A percentile compares a stretch with the other conserved stretches of the same genome.
Evolutionary conservation across 1,140 invertebrate genomes (phyloP).

Genomic region (Listronotus bonariensis): DNA sequence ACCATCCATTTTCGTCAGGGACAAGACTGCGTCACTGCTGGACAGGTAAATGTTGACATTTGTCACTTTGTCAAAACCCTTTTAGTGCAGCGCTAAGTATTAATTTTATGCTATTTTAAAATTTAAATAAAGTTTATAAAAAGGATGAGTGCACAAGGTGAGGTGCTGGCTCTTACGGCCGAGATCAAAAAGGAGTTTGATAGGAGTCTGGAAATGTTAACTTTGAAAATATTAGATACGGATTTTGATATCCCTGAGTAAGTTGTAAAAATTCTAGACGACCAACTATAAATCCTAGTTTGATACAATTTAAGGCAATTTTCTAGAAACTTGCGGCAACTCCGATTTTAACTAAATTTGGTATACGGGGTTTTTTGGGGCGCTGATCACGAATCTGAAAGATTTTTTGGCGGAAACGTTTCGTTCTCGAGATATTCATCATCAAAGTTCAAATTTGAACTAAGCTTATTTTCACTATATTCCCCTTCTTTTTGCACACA

Average conservation of each 20-base stretch:
- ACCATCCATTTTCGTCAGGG: slow-evolving; percentile 17
- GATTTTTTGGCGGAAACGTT: too few species aligned
- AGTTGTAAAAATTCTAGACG: not conserved
- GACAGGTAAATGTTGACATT: slow-evolving; percentile 19
- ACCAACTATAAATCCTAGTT: not conserved
- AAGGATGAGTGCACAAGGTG: slow-evolving; percentile 11
- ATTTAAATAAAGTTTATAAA: not conserved
- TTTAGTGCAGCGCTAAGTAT: too few species aligned
- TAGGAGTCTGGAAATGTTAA: slow-evolving; percentile 9
- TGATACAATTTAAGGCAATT: not conserved
- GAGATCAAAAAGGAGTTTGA: slow-evolving; percentile 28
- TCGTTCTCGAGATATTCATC: too few species aligned
- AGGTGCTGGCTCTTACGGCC: slow-evolving; percentile 7
- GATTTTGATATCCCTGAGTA: slow-evolving; percentile 31
- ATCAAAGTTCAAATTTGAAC: too few species aligned
- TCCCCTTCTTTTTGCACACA: too few species aligned
- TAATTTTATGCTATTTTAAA: too few species aligned
- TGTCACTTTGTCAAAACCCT: too few species aligned
- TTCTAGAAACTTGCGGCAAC: too few species aligned
- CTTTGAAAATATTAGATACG: slow-evolving; percentile 15
- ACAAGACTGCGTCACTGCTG: slow-evolving; percentile 17
- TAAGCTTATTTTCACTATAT: too few species aligned
- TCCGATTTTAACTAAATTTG: too few species aligned
- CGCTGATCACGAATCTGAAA: too few species aligned
- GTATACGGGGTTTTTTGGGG: too few species aligned